Base-by-base conservation (phyloP, 2,888 invertebrate species). In the Eristalis tenax region DNA sequence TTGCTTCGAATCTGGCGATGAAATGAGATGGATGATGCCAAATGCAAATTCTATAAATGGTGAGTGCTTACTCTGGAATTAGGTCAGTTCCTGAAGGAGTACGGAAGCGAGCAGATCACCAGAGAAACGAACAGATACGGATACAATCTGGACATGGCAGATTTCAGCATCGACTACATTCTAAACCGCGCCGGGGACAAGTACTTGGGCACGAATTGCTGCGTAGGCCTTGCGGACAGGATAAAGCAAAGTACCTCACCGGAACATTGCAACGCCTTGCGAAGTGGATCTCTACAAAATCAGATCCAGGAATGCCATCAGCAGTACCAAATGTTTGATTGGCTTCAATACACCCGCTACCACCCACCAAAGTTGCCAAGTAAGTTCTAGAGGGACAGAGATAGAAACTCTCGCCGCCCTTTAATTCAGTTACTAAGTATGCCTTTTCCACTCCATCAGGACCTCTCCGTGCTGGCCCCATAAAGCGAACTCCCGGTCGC, bases 271-370 rank as follows among this genome's bases (percentile, higher is more conserved):
- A 70, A 82, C 3, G 32, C 11, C 1, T 50, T 63, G 8, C 22
- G 80, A 56, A 83, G 40, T 64, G 83, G 83, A 1, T 28, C 61
- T 13, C 40, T 70, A 28, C 83, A 81, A 13, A 28, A n/a, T 64
- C 84, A 87, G 32, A 26, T 86, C 4, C 74, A 76, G 13, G 69
- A 86, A 57, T 80, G 88, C 6, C 90, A 90, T 13, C 89, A 89
- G 22, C 89, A 89, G 26, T 70, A 91, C 26, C 91, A 91, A 35
- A 91, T 92, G 85, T 93, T 93, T 89, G 93, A 94, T 81, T 96
- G 96, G 96, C 92, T 96, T 38, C 94, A 95, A 71, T 96, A 96
- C 89, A 96, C 96, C 0, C 93, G 96, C 84, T 96, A 96, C 90
- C 94, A 94, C 90, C 96, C 96, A 22, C 96, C 96, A 22, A 96